Conservation (phyloP, 2,113 vertebrate species). For the Lophochroa leadbeateri region DNA sequence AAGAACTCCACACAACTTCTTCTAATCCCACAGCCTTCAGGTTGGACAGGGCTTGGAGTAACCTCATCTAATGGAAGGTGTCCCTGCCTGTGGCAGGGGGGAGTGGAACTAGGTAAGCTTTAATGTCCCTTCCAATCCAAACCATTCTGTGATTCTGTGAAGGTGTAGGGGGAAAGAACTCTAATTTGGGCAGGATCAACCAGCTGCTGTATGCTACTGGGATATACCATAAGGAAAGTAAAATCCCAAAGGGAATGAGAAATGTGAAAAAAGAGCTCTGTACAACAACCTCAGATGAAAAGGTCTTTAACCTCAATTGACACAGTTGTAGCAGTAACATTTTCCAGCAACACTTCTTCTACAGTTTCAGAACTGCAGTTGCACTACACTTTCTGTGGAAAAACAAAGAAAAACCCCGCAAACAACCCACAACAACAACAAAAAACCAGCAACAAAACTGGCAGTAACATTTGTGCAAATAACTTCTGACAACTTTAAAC, state of each 20-base stretch:
- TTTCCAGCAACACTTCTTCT: not conserved
- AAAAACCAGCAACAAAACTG: not conserved
- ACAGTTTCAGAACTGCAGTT: not conserved
- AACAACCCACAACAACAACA: too few relatives aligned
- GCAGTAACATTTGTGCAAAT: not conserved
- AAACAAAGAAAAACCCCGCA: not conserved
- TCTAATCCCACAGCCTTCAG: too few relatives aligned
- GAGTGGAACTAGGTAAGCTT: too few relatives aligned
- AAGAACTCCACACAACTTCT: too few relatives aligned
- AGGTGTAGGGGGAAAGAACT: not conserved
- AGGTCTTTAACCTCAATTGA: not conserved
- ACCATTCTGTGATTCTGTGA: not conserved
- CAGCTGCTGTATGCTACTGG: not conserved
- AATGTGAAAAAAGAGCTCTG: not conserved
- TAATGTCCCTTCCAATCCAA: too few relatives aligned
- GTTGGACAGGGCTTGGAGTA: too few relatives aligned
- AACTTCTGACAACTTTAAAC: not conserved
- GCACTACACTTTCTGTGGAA: not conserved
- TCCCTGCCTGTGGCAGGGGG: too few relatives aligned
- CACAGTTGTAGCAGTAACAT: not conserved
- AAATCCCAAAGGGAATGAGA: not conserved
- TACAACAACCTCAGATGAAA: not conserved
- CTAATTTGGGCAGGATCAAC: not conserved
- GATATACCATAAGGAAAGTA: not conserved
- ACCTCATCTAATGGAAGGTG: too few relatives aligned